These are phyloP conservation scores for Callionymus lyra DNA, from an alignment of 2,113 vertebrate genomes.

Conservation along the genomic window DNA sequence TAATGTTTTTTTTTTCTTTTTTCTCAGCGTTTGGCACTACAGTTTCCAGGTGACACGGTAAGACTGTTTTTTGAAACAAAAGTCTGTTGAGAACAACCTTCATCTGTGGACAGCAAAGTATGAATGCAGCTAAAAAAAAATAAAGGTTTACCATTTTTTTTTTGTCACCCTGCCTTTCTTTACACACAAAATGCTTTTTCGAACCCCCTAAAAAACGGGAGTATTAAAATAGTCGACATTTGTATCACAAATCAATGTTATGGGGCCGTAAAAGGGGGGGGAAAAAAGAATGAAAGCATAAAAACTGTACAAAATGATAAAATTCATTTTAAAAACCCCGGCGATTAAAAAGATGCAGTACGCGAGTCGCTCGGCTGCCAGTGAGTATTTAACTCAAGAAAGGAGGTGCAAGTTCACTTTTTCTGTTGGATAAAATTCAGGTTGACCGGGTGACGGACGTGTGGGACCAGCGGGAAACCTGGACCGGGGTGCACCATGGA, in stretches of 20 bases:
- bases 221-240: constrained; percentile 99
- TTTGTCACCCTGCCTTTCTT: constrained; percentile 78
- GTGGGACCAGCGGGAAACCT: constrained; percentile 82
- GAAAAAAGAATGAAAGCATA: constrained; percentile 66
- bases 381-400: constrained; percentile 33
- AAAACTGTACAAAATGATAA: constrained; percentile 99
- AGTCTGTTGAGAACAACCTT: too few relatives aligned
- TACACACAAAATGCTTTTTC: constrained; percentile 92
- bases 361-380: constrained; percentile 29
- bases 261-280: constrained; percentile 57
- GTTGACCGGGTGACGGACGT: constrained; percentile 82
- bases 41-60: too few relatives aligned
- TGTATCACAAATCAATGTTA: constrained; percentile 95
- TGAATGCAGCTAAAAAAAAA: constrained; percentile 78
- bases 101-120: too few relatives aligned
- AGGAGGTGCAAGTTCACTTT: constrained; percentile 77
- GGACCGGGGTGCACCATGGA: constrained; percentile 83
- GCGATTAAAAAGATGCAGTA: constrained; percentile 53
- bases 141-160: constrained; percentile 86
- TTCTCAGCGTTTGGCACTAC: too few relatives aligned
- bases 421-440: constrained; percentile 95
- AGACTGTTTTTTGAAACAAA: too few relatives aligned
- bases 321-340: constrained; percentile 75
- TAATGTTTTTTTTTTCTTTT: too few relatives aligned
- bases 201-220: constrained; percentile 93